phyloP scores from a whole-genome alignment of 2,113 vertebrate species.

The Heteronetta atricapilla region DNA sequence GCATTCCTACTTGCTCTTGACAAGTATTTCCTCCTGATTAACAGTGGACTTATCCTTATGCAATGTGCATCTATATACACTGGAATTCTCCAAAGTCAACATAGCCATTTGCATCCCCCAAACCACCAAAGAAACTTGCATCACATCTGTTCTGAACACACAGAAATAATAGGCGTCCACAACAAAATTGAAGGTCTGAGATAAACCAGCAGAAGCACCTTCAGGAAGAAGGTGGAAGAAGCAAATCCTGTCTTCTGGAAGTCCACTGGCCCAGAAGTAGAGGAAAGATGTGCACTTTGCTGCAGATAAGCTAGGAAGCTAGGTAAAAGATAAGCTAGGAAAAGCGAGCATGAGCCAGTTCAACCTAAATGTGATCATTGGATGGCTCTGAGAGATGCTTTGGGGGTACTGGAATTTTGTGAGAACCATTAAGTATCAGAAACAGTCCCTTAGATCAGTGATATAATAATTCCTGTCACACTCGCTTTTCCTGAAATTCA shows the following conservation, averaged over 20 bases:
- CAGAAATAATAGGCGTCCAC: not conserved
- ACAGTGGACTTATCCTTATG: not conserved
- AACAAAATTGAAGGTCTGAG: not conserved
- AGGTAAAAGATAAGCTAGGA: not conserved
- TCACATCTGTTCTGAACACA: not conserved
- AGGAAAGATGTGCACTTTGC: accelerated
- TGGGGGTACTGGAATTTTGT: not conserved
- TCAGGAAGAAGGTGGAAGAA: not conserved
- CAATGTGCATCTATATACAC: not conserved
- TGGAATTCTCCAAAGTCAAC: not conserved
- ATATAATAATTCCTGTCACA: not conserved
- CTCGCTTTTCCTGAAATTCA: not conserved
- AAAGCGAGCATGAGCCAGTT: not conserved
- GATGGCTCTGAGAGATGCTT: not conserved
- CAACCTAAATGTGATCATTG: not conserved
- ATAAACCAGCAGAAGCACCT: not conserved
- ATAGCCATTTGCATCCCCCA: not conserved
- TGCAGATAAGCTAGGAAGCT: no score
- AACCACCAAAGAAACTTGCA: not conserved
- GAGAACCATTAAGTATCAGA: not conserved
- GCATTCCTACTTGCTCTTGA: not conserved
- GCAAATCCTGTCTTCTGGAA: not conserved
- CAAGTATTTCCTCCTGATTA: not conserved
- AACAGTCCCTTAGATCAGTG: not conserved
- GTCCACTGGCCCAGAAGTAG: not conserved